phyloP scores from a whole-genome alignment of 2,113 vertebrate species.

The Syngnathus scovelli region DNA sequence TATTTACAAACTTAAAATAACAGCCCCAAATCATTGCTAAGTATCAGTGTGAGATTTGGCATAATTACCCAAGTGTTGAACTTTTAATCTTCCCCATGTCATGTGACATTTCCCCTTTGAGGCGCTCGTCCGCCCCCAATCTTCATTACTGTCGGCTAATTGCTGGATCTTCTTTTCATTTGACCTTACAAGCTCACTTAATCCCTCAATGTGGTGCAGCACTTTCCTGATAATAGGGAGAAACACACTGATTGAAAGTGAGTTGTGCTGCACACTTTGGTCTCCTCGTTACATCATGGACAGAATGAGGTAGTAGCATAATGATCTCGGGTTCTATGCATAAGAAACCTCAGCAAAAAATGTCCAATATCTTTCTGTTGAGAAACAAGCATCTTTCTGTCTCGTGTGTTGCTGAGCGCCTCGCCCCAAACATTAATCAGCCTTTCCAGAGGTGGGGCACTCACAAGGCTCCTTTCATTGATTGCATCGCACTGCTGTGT shows the following conservation, averaged over 20 bases:
- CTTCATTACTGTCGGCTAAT: constrained; percentile 1
- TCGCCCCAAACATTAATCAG: not conserved
- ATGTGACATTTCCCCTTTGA: not conserved
- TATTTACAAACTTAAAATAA: not conserved
- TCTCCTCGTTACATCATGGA: not conserved
- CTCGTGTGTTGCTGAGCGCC: not conserved
- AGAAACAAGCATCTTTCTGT: not conserved
- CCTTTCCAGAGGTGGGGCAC: not conserved
- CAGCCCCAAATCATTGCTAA: not conserved
- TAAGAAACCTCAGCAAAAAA: not conserved
- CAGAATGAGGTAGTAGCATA: not conserved
- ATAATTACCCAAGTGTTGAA: not conserved
- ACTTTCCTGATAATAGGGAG: not conserved
- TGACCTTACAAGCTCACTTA: not conserved
- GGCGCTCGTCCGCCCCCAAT: not conserved
- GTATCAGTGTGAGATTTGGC: not conserved
- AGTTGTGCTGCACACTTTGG: not conserved
- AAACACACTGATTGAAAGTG: not conserved
- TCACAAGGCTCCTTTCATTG: constrained; percentile 5
- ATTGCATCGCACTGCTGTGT: constrained; percentile 1
- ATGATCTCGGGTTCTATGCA: too few relatives aligned
- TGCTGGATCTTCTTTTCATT: not conserved
- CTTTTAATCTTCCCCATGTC: not conserved
- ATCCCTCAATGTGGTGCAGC: not conserved
- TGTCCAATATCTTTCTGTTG: not conserved